Conservation (phyloP, 2,113 vertebrate species). For the Athene noctua region DNA sequence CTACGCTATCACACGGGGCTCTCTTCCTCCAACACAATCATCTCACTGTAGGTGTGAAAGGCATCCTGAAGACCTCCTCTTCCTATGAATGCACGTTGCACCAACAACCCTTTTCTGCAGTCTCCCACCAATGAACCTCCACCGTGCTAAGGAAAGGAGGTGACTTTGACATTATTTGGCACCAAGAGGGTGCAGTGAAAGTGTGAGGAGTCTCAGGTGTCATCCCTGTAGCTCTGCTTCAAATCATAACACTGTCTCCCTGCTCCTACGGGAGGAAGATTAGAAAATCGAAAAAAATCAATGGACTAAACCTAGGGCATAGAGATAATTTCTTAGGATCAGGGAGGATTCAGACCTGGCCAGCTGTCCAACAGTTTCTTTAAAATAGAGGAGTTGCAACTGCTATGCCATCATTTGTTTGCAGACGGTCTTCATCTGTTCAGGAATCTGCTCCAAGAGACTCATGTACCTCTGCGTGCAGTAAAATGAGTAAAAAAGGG, state of each 20-base stretch:
- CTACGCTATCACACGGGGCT: background rate
- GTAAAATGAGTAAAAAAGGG: background rate
- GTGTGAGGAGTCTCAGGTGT: background rate
- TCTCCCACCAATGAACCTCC: background rate
- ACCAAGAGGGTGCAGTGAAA: background rate
- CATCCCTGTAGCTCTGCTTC: background rate
- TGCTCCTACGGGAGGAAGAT: background rate
- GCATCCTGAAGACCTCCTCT: background rate
- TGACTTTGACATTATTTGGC: background rate
- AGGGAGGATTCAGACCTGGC: conserved; percentile 67
- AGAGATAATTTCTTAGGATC: background rate
- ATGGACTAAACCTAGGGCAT: background rate
- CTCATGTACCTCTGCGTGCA: conserved; percentile 81
- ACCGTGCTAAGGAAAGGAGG: background rate
- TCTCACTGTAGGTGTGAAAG: background rate
- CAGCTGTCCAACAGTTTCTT: conserved; percentile 77
- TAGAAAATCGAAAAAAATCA: background rate
- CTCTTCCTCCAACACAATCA: background rate
- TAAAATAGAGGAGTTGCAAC: conserved; percentile 80
- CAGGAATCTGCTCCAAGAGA: conserved; percentile 81
- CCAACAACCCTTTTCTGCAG: background rate
- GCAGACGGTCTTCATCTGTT: conserved; percentile 80
- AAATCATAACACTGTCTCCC: background rate
- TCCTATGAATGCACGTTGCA: background rate
- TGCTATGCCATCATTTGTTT: conserved; percentile 80